A percentile compares a stretch with the other conserved stretches of the same genome.
These are phyloP conservation scores for Amphipyra tragopoginis DNA, from an alignment of 2,888 invertebrate species.

Conservation along the genomic window DNA sequence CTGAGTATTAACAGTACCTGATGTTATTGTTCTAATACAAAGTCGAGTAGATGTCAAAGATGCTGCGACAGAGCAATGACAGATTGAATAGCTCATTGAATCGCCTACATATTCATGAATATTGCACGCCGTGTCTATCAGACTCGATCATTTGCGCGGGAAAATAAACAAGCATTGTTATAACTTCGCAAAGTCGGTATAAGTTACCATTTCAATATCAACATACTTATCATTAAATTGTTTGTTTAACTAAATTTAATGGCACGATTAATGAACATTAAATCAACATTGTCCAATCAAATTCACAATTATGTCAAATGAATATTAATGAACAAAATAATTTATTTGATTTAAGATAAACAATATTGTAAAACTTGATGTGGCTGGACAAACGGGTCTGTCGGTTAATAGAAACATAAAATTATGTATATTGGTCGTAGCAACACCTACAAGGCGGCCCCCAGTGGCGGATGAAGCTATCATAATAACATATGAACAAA, in stretches of 20 bases:
- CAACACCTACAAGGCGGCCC: slow-evolving; percentile 64
- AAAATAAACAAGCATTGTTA: slow-evolving; percentile 32
- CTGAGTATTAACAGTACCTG: background rate
- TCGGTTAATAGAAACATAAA: slow-evolving; percentile 69
- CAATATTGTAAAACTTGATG: slow-evolving; percentile 34
- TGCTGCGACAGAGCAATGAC: slow-evolving; percentile 25
- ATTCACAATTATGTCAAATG: slow-evolving; percentile 36
- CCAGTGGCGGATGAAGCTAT: slow-evolving; percentile 57
- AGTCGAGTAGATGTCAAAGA: slow-evolving; percentile 37
- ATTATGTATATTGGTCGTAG: slow-evolving; percentile 71
- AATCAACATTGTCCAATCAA: slow-evolving; percentile 28
- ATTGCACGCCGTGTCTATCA: slow-evolving; percentile 20
- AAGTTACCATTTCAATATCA: background rate
- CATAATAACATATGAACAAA: slow-evolving; percentile 56
- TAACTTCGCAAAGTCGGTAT: background rate
- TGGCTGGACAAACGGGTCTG: slow-evolving; percentile 38
- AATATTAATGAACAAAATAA: slow-evolving; percentile 43
- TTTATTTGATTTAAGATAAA: slow-evolving; percentile 35
- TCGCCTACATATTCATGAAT: slow-evolving; percentile 16
- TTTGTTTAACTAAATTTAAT: slow-evolving; percentile 24
- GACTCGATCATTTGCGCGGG: slow-evolving; percentile 47
- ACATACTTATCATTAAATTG: background rate
- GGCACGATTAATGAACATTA: slow-evolving; percentile 18
- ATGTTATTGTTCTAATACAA: slow-evolving; percentile 8
- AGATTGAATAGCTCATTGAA: slow-evolving; percentile 19